Base-by-base conservation (phyloP, 2,888 invertebrate genomes). In the Villa cingulata region DNA sequence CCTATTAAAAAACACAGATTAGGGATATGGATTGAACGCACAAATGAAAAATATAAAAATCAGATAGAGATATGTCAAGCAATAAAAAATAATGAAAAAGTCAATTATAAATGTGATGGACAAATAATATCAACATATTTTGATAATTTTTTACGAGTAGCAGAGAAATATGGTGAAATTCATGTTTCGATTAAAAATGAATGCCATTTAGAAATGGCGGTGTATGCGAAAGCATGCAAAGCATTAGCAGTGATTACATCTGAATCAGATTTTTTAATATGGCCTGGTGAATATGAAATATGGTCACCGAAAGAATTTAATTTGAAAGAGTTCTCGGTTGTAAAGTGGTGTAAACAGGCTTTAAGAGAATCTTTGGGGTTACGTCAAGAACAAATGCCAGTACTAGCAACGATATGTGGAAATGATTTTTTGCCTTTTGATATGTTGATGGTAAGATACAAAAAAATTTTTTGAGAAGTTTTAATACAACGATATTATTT, bases 201-300 rank as follows among this genome's bases (percentile, higher is more conserved):
- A 43, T 50, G 50, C 29, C 50, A 52, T 40, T 6, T 47, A 4
- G 52, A 52, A 41, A 23, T 47, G 14, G 52, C 49, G 5, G 38
- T 46, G 10, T 49, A 43, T 43, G 52, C 52, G 2, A 45, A 27
- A 6, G 45, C 44, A 41, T 20, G 34, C 2, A 27, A 36, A 7
- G 47, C 50, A 14, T 10, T 48, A 38, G 52, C 52, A 7, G 43
- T 52, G 10, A 18, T 50, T 39, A 38, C 48, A 16, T n/a, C 17
- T 16, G 52, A 52, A 46, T 47, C 52, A 15, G 50, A 52, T 42
- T 52, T 52, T 45, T 27, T 52, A 41, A 46, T 52, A 41, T 49
- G 47, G 50, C 47, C 46, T 10, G 49, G 48, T 7, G 47, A 50
- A 20, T 52, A 41, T 41, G 29, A 40, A 3, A 43, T 52, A 19